Evolutionary conservation across 1,140 invertebrate genomes (phyloP).

Genomic region (Sarcophaga bullata): DNA sequence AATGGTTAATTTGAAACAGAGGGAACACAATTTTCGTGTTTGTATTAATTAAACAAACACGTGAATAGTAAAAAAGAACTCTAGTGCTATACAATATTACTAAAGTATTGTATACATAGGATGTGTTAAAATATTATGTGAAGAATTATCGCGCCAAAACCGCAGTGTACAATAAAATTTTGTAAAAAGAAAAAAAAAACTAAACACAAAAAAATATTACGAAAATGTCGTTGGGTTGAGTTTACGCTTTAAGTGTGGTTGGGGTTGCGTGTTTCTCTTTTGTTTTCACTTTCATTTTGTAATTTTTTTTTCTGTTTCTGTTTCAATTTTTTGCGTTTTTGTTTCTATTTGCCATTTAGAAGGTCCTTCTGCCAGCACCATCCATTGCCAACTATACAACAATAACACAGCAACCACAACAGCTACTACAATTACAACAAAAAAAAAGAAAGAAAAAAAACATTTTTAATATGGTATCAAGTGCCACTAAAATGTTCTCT

Average conservation of each 20-base stretch:
- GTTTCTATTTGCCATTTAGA: not conserved
- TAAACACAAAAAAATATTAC: not conserved
- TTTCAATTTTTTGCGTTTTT: no score
- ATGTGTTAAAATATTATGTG: not conserved
- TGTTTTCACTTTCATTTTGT: not conserved
- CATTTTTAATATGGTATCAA: not conserved
- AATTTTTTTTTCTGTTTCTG: no score
- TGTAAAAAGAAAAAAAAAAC: not conserved
- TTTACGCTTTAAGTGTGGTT: constrained; percentile 19
- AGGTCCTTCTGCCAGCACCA: constrained; percentile 2
- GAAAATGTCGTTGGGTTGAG: not conserved
- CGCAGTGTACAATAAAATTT: not conserved
- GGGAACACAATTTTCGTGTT: not conserved
- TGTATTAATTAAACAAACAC: constrained; percentile 19
- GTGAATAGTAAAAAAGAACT: constrained; percentile 6
- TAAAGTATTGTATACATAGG: not conserved
- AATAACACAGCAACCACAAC: no score
- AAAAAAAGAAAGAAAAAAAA: not conserved
- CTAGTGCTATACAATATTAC: not conserved
- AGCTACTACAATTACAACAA: not conserved
- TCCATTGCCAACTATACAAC: no score
- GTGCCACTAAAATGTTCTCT: not conserved
- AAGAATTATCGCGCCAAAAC: constrained; percentile 16
- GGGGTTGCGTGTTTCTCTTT: constrained; percentile 4
- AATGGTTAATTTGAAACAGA: not conserved